Evolutionary conservation across 35 echinoderm and acorn worm species (phyloP).

Genomic region (Heliocidaris tuberculata): DNA sequence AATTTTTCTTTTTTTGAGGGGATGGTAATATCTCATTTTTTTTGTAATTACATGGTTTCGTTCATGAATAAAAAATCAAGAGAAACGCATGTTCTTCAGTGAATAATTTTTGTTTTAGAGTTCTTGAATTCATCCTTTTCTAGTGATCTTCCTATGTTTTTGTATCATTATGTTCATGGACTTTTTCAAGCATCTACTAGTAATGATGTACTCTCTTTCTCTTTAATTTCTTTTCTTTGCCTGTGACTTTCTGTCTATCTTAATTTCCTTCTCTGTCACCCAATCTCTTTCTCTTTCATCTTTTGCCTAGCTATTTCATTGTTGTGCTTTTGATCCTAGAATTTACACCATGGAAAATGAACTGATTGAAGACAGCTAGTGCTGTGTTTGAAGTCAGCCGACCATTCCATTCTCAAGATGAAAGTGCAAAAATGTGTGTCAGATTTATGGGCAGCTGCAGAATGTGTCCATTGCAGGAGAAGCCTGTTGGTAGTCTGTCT

Average conservation of each 20-base stretch:
- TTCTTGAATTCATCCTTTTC: no score
- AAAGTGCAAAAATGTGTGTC: background rate
- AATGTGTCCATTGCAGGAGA: background rate
- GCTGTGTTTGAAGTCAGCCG: background rate
- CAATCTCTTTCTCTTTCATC: background rate
- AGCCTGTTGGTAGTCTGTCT: background rate
- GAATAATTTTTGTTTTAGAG: no score
- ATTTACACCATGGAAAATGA: background rate
- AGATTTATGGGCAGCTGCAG: background rate
- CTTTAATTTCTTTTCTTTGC: background rate
- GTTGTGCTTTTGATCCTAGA: background rate
- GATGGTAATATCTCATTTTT: no score
- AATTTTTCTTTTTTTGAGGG: no score
- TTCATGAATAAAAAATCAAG: no score
- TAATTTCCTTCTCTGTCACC: background rate
- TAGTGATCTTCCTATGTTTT: background rate
- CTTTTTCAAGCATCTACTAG: background rate
- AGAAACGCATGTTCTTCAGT: no score
- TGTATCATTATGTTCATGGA: background rate
- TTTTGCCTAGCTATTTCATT: background rate
- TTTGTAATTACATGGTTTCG: no score
- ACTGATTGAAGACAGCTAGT: background rate
- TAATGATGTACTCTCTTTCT: background rate
- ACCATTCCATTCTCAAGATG: background rate
- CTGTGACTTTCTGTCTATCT: background rate